A percentile compares a stretch with the other conserved stretches of the same genome.
These are phyloP conservation scores for Bothrops jararaca DNA, from an alignment of 2,113 vertebrate genomes.

Conservation along the genomic window DNA sequence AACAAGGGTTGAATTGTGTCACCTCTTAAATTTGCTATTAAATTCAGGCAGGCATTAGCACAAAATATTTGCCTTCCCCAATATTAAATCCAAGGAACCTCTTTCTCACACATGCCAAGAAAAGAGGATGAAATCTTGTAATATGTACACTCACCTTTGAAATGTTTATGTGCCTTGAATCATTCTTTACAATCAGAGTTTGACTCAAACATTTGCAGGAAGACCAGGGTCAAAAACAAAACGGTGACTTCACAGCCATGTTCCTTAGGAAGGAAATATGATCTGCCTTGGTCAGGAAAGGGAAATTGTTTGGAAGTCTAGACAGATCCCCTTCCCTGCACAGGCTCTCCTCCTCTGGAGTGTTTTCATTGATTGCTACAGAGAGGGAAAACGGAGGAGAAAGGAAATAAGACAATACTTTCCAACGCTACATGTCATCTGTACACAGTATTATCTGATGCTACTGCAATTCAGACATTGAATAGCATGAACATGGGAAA, in stretches of 20 bases:
- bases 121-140: neutral
- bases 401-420: constrained; percentile 37
- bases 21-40: constrained; percentile 32
- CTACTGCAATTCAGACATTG: neutral
- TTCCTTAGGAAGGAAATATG: constrained; percentile 56
- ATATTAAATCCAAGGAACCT: constrained; percentile 1
- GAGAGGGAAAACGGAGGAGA: constrained; percentile 34
- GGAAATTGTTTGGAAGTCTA: constrained; percentile 63
- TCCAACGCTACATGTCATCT: constrained; percentile 28
- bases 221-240: constrained; percentile 44
- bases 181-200: constrained; percentile 40
- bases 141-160: neutral
- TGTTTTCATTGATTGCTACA: constrained; percentile 38
- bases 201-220: constrained; percentile 51
- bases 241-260: constrained; percentile 35
- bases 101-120: constrained; percentile 17
- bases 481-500: constrained; percentile 25
- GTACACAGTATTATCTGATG: constrained; percentile 18
- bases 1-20: constrained; percentile 24
- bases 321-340: constrained; percentile 58
- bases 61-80: constrained; percentile 29
- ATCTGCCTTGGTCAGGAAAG: constrained; percentile 51
- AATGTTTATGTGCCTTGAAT: constrained; percentile 25
- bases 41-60: constrained; percentile 31
- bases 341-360: constrained; percentile 41